Percentiles rank a stretch among this genome's conserved stretches.
Conservation (phyloP, 1,140 invertebrate species). For the Aphelenchoides besseyi region DNA sequence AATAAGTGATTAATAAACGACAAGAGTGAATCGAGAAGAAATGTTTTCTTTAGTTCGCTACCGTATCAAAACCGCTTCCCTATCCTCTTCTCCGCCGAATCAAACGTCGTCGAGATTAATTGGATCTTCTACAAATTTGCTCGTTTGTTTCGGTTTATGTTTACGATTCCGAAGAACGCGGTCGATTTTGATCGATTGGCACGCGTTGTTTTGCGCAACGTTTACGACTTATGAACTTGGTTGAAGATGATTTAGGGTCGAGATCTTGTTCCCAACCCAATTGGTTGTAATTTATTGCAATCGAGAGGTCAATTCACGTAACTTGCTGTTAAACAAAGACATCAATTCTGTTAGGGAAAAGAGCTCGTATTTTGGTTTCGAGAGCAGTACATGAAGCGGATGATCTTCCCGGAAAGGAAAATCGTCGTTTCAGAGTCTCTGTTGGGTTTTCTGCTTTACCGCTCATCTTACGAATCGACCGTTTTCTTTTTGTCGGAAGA, state of each 20-base stretch:
- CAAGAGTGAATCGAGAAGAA: neutral
- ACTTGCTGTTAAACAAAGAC: too few species aligned
- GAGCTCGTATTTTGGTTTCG: too few species aligned
- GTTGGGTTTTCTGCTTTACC: too few species aligned
- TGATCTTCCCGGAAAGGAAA: too few species aligned
- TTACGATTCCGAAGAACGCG: neutral
- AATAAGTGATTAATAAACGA: conserved; percentile 1
- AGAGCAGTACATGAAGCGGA: too few species aligned
- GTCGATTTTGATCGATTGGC: neutral
- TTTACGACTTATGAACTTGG: neutral
- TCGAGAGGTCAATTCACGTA: too few species aligned
- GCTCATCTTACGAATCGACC: too few species aligned
- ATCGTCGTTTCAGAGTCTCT: too few species aligned
- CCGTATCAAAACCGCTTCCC: neutral
- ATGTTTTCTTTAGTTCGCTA: neutral
- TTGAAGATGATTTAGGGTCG: neutral
- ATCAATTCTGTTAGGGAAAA: too few species aligned
- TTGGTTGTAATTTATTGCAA: neutral
- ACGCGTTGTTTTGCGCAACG: neutral
- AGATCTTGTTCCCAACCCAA: neutral
- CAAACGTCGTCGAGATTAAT: too few species aligned
- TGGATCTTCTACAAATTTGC: neutral
- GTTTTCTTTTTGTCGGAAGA: conserved; percentile 3
- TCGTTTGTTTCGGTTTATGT: neutral
- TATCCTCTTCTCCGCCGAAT: neutral